A percentile compares a stretch with the other conserved stretches of the same genome.
These are phyloP conservation scores for Helobdella robusta DNA, from an alignment of 2,888 invertebrate genomes.

Conservation along the genomic window DNA sequence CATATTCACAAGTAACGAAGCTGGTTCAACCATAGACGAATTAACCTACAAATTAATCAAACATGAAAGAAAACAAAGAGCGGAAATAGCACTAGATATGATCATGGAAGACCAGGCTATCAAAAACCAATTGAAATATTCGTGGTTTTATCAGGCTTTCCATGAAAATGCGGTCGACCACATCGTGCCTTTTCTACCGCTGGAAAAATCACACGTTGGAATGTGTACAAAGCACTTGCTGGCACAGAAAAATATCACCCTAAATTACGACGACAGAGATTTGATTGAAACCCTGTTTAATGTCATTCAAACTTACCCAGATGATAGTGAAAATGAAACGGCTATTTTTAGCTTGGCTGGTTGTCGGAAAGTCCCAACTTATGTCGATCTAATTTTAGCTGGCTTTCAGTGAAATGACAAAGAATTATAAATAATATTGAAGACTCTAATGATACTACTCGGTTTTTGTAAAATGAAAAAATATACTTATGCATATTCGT, in stretches of 20 bases:
- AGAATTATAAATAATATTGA: no score
- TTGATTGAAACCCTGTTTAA: background rate
- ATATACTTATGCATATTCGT: no score
- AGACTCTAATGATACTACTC: no score
- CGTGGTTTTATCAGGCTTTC: background rate
- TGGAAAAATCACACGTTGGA: background rate
- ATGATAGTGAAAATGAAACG: no score
- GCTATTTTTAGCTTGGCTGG: background rate
- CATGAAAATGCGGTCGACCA: background rate
- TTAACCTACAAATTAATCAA: background rate
- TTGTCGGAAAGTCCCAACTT: conserved; percentile 5
- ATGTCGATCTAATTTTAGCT: no score
- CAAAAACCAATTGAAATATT: background rate
- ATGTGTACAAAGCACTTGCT: background rate
- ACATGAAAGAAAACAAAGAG: background rate
- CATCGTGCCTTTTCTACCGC: conserved; percentile 6
- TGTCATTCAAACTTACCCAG: background rate
- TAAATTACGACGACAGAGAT: no score
- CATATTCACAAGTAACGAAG: background rate
- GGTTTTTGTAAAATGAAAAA: no score
- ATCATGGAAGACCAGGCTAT: background rate
- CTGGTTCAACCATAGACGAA: conserved; percentile 1
- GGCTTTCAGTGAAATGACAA: no score
- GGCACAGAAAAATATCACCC: background rate
- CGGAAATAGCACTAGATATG: conserved; percentile 1